phyloP scores from a whole-genome alignment of 2,888 invertebrate genomes.

The Drosophila mettleri region DNA sequence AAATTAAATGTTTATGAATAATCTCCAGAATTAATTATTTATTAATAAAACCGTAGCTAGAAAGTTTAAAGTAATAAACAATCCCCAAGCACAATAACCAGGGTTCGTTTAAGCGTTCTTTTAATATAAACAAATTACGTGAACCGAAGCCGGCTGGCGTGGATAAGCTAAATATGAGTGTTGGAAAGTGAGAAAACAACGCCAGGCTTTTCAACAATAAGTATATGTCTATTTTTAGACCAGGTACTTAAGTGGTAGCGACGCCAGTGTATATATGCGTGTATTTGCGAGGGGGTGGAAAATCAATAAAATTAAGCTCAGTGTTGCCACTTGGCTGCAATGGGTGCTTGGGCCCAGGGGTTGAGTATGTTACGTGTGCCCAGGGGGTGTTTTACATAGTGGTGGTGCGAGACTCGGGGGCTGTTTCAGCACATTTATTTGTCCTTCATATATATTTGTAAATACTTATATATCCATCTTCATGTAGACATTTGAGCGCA shows the following conservation, averaged over 20 bases:
- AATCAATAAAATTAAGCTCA: constrained; percentile 74
- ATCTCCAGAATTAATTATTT: background rate
- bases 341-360: constrained; percentile 16
- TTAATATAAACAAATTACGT: constrained; percentile 51
- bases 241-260: constrained; percentile 46
- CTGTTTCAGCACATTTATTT: constrained; percentile 22
- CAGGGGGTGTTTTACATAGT: constrained; percentile 37
- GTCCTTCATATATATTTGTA: constrained; percentile 20
- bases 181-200: constrained; percentile 7
- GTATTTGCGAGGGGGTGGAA: constrained; percentile 50
- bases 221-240: constrained; percentile 67
- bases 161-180: constrained; percentile 6
- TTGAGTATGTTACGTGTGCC: constrained; percentile 32
- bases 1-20: background rate
- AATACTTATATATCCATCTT: constrained; percentile 2
- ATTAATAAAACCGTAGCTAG: background rate
- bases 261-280: constrained; percentile 7
- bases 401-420: constrained; percentile 14
- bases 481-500: background rate
- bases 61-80: background rate
- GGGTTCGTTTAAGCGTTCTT: background rate
- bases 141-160: constrained; percentile 46
- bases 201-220: constrained; percentile 32
- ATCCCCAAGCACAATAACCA: background rate
- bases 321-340: constrained; percentile 64